Evolutionary conservation across 1,140 invertebrate species (phyloP).

Genomic region (Drosophila ohnishii): DNA sequence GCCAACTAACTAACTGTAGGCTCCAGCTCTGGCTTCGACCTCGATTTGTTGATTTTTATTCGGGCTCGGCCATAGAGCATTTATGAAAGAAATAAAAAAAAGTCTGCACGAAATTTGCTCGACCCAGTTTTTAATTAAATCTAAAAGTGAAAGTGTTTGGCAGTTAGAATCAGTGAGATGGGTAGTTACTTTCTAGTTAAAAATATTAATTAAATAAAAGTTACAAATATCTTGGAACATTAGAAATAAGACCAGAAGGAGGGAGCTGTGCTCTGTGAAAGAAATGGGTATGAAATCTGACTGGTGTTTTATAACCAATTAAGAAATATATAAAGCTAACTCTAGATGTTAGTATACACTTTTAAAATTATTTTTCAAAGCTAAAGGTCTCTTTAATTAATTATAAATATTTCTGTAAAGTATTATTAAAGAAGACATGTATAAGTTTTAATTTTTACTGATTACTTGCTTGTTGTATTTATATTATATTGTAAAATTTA

Average conservation of each 20-base stretch:
- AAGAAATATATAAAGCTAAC: not conserved
- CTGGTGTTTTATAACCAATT: not conserved
- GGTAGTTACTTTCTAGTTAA: slow-evolving; percentile 4
- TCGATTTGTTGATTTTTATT: slow-evolving; percentile 42
- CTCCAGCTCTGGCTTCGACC: slow-evolving; percentile 1
- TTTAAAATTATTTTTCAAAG: not conserved
- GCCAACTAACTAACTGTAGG: slow-evolving; percentile 25
- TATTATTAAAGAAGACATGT: not conserved
- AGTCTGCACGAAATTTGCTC: slow-evolving; percentile 35
- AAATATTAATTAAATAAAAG: slow-evolving; percentile 6
- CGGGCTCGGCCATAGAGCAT: slow-evolving; percentile 47
- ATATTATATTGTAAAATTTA: not conserved
- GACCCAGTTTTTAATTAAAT: slow-evolving; percentile 54
- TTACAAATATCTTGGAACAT: not conserved
- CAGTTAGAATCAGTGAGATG: slow-evolving; percentile 3
- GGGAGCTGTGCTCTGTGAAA: no score
- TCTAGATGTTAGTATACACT: not conserved
- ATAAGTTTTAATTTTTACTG: no score
- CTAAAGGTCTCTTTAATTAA: no score
- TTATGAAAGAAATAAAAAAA: slow-evolving; percentile 46
- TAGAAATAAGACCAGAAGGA: not conserved
- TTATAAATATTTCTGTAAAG: not conserved
- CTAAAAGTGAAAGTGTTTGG: slow-evolving; percentile 42
- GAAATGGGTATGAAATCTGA: not conserved
- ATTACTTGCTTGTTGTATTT: no score